These are phyloP conservation scores for Poecilia latipinna DNA, from an alignment of 2,113 vertebrate species.

Conservation along the genomic window DNA sequence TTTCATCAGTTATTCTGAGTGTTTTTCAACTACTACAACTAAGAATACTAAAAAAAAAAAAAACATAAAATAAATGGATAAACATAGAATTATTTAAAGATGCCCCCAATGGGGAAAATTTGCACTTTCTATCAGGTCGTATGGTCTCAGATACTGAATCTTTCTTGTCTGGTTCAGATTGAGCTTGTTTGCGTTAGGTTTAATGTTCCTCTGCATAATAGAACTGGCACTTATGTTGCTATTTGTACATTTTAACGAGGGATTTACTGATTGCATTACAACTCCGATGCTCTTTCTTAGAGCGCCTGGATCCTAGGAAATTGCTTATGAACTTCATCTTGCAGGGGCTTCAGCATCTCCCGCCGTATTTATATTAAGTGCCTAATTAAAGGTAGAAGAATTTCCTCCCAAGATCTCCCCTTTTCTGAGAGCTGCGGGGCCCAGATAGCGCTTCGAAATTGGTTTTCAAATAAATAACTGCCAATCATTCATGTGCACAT, in stretches of 20 bases:
- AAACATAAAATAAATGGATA: no score
- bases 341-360: slow-evolving; percentile 32
- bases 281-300: background rate
- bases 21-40: background rate
- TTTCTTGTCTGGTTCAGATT: background rate
- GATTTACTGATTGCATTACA: slow-evolving; percentile 34
- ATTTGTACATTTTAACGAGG: no score
- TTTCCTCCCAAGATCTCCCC: slow-evolving; percentile 41
- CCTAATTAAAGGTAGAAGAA: slow-evolving; percentile 64
- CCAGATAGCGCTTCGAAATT: slow-evolving; percentile 28
- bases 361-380: slow-evolving; percentile 57
- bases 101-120: no score
- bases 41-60: no score
- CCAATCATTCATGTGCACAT: slow-evolving; percentile 68
- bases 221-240: background rate
- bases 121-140: no score
- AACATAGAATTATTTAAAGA: no score
- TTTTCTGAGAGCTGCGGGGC: slow-evolving; percentile 31
- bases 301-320: background rate
- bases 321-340: background rate
- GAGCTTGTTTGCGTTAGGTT: background rate
- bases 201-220: background rate
- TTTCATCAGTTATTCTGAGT: background rate
- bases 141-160: background rate
- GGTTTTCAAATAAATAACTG: slow-evolving; percentile 71